Conservation (phyloP, 2,888 invertebrate species). For the Drosophila peninsularis region DNA sequence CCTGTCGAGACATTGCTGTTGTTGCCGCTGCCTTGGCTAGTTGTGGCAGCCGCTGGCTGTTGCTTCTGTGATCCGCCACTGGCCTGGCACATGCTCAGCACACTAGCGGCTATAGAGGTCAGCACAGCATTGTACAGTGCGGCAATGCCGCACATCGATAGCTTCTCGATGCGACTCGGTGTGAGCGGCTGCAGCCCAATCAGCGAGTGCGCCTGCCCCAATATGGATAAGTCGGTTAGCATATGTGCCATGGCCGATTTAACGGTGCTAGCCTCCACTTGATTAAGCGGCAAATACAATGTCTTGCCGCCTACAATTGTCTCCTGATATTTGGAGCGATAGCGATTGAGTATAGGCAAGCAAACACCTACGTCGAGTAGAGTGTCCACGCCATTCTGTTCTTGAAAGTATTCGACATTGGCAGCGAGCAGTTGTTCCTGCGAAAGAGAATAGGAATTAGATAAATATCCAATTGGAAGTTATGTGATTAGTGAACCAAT, state of each 20-base stretch:
- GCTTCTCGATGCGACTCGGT: conserved; percentile 91
- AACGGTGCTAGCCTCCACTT: conserved; percentile 90
- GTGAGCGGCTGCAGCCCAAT: conserved; percentile 95
- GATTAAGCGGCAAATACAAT: conserved; percentile 88
- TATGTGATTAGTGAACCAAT: background rate
- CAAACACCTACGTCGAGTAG: conserved; percentile 92
- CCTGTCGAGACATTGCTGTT: conserved; percentile 31
- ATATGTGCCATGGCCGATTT: conserved; percentile 90
- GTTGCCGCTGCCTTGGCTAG: conserved; percentile 58
- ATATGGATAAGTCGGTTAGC: conserved; percentile 93
- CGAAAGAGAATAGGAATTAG: conserved; percentile 48
- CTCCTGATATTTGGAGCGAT: conserved; percentile 86
- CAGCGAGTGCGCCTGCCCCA: conserved; percentile 91
- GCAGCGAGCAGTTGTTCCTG: conserved; percentile 92
- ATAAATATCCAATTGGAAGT: background rate
- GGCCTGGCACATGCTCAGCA: conserved; percentile 87
- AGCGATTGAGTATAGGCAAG: conserved; percentile 88
- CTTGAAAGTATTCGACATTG: conserved; percentile 91
- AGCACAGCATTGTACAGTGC: conserved; percentile 92
- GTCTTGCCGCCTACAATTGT: conserved; percentile 87
- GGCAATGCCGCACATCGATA: conserved; percentile 93
- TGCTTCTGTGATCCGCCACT: conserved; percentile 85
- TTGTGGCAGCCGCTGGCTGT: conserved; percentile 51
- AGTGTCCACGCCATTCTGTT: conserved; percentile 92
- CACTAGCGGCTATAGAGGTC: conserved; percentile 88